Evolutionary conservation across 2,888 invertebrate genomes (phyloP).

Genomic region (Saturnia japonica): DNA sequence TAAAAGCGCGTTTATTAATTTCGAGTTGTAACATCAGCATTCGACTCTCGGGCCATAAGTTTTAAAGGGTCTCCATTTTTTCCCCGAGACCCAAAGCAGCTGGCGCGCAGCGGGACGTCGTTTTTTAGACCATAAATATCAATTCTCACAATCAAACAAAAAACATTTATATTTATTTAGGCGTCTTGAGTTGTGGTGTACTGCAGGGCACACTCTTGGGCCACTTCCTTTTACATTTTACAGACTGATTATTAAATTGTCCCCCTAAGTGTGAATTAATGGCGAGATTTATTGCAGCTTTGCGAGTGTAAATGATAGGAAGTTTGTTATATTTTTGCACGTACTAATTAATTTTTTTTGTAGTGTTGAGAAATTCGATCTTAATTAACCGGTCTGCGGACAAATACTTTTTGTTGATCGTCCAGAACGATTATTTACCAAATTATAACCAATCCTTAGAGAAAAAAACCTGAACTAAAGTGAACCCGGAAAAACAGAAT

Average conservation of each 20-base stretch:
- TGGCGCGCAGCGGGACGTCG: conserved; percentile 65
- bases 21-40: conserved; percentile 40
- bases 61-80: conserved; percentile 52
- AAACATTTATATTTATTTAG: conserved; percentile 78
- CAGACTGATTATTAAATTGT: conserved; percentile 14
- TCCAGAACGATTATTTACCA: neutral
- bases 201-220: conserved; percentile 59
- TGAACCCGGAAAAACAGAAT: no score
- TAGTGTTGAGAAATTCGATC: neutral
- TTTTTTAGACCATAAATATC: conserved; percentile 79
- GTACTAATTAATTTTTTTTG: neutral
- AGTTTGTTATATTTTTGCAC: neutral
- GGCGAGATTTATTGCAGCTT: neutral
- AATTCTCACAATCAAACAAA: conserved; percentile 74
- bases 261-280: conserved; percentile 8
- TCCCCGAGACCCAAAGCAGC: conserved; percentile 51
- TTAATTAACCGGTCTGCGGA: neutral
- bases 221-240: conserved; percentile 52
- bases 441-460: neutral
- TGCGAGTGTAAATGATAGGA: neutral
- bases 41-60: conserved; percentile 48
- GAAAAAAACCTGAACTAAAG: neutral
- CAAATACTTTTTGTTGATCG: neutral
- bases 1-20: conserved; percentile 40
- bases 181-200: conserved; percentile 55